Evolutionary conservation across 2,113 vertebrate genomes (phyloP).

Genomic region (Hippopotamus amphibius): DNA sequence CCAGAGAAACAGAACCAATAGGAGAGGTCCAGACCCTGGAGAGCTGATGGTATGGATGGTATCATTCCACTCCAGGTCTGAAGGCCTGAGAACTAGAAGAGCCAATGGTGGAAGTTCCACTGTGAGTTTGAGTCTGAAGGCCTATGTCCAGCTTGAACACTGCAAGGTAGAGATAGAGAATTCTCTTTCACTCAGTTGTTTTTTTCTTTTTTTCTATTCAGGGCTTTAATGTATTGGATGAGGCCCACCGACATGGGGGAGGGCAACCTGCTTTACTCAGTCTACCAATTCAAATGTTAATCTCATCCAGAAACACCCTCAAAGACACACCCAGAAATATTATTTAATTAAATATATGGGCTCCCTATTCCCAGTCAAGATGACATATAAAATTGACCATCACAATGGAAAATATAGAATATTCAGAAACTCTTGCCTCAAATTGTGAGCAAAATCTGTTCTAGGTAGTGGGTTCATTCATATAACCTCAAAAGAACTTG

Average conservation of each 20-base stretch:
- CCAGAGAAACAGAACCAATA: not conserved
- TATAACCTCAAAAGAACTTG: slow-evolving; percentile 57
- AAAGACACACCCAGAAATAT: not conserved
- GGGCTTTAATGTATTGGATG: not conserved
- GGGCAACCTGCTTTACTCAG: not conserved
- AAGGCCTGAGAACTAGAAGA: not conserved
- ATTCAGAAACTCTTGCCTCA: slow-evolving; percentile 19
- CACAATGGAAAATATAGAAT: not conserved
- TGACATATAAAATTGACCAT: not conserved
- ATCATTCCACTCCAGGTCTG: not conserved
- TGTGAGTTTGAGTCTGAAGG: not conserved
- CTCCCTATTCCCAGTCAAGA: not conserved
- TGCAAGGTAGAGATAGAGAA: not conserved
- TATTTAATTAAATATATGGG: not conserved
- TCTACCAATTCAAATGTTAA: not conserved
- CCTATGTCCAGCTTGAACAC: not conserved
- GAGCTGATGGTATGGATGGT: not conserved
- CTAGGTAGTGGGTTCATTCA: not conserved
- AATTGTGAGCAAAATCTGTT: not conserved
- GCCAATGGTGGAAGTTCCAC: not conserved
- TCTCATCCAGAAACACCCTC: not conserved
- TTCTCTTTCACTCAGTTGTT: not conserved
- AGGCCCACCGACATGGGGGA: not conserved
- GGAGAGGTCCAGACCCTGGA: not conserved
- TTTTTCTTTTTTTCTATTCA: not conserved